Conservation (phyloP, 1,140 invertebrate genomes). For the Dendroctonus valens region DNA sequence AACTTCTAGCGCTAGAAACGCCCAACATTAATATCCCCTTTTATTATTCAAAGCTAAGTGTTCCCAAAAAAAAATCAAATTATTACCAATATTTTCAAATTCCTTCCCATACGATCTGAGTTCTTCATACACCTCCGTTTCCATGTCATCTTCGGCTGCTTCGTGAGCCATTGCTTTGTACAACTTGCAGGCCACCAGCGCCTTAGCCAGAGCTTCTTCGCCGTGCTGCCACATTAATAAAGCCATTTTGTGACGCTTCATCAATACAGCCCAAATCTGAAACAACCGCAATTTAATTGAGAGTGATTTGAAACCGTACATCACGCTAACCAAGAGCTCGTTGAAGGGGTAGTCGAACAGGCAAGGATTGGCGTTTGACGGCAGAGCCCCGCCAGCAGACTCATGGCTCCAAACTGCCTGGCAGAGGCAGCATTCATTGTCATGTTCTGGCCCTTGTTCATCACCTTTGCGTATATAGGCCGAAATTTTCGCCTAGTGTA, state of each 20-base stretch:
- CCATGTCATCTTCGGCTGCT: conserved; percentile 93
- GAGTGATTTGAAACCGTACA: background rate
- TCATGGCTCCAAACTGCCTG: conserved; percentile 69
- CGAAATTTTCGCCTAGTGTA: conserved; percentile 92
- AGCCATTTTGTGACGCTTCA: conserved; percentile 95
- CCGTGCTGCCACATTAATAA: conserved; percentile 97
- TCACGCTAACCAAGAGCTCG: conserved; percentile 71
- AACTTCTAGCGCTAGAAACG: conserved; percentile 72
- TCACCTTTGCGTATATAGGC: conserved; percentile 82
- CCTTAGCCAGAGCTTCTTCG: conserved; percentile 94
- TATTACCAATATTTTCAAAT: conserved; percentile 79
- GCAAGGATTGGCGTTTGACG: conserved; percentile 73
- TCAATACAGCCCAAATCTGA: conserved; percentile 94
- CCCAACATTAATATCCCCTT: no score
- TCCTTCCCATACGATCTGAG: conserved; percentile 81
- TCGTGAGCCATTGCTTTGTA: conserved; percentile 97
- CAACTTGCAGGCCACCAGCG: conserved; percentile 90
- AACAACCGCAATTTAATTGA: conserved; percentile 19
- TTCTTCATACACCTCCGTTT: conserved; percentile 94
- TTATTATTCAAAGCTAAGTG: no score
- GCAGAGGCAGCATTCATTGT: conserved; percentile 71
- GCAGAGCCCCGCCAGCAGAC: conserved; percentile 73
- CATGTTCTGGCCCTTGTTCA: conserved; percentile 76
- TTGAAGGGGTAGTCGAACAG: conserved; percentile 94
- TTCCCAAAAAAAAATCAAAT: no score